Conservation (phyloP, 2,113 vertebrate species). For the Ictidomys tridecemlineatus region DNA sequence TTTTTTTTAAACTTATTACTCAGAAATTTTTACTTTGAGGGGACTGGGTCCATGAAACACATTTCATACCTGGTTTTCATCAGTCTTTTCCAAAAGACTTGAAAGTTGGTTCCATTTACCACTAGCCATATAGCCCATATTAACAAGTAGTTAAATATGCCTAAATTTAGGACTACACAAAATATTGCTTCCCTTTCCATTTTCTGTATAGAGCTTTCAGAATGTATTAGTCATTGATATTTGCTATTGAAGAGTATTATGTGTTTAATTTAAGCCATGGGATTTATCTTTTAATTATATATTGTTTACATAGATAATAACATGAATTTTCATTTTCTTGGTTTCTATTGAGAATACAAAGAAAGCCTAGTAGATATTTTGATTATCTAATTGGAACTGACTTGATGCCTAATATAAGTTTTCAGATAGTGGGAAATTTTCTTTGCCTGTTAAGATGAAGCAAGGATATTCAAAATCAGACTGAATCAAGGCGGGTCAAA, state of each 20-base stretch:
- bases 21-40: slow-evolving; percentile 39
- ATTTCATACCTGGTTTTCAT: slow-evolving; percentile 53
- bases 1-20: background rate
- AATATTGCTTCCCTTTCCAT: background rate
- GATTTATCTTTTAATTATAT: slow-evolving; percentile 42
- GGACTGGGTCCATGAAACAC: background rate
- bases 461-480: background rate
- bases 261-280: slow-evolving; percentile 29
- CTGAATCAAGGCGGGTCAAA: background rate
- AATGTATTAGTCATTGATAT: slow-evolving; percentile 32
- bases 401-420: slow-evolving; percentile 37
- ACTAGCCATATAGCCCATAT: slow-evolving; percentile 9
- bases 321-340: slow-evolving; percentile 47
- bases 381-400: slow-evolving; percentile 41
- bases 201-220: slow-evolving; percentile 43
- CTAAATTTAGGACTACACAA: background rate
- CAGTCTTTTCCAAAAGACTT: slow-evolving; percentile 18
- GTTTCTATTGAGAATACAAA: background rate
- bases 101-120: slow-evolving; percentile 19
- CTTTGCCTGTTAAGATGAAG: background rate
- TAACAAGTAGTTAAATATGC: slow-evolving; percentile 32
- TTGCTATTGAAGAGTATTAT: slow-evolving; percentile 17
- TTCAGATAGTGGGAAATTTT: slow-evolving; percentile 39
- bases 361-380: slow-evolving; percentile 40
- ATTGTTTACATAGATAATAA: slow-evolving; percentile 17